phyloP scores from a whole-genome alignment of 2,113 vertebrate species.

The Eubucco bourcierii region DNA sequence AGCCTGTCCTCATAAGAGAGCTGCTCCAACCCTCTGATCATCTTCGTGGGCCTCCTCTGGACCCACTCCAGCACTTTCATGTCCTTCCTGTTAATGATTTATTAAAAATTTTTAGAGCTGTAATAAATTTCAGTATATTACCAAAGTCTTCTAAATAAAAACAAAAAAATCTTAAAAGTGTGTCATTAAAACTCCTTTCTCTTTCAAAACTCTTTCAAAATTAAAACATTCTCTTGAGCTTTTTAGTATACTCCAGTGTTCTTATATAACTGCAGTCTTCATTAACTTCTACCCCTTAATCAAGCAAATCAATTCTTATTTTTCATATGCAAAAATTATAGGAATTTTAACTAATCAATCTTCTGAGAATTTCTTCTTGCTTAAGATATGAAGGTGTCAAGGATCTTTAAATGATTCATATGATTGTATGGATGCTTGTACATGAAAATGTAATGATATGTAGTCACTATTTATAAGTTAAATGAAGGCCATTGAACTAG shows the following conservation, averaged over 20 bases:
- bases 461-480: neutral
- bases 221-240: neutral
- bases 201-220: conserved; percentile 18
- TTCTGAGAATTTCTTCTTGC: neutral
- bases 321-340: neutral
- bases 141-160: neutral
- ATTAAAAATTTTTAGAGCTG: neutral
- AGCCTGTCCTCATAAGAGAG: no score
- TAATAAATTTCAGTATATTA: neutral
- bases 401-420: neutral
- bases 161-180: neutral
- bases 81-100: neutral
- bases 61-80: no score
- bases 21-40: no score
- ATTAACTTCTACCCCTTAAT: neutral
- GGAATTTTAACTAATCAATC: neutral
- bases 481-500: neutral
- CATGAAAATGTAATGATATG: neutral
- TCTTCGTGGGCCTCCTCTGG: no score
- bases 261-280: neutral
- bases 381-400: neutral
- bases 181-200: neutral
- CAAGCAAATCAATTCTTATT: neutral
- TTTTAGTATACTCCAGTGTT: neutral
- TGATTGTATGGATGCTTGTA: neutral